Base-by-base conservation (phyloP, 1,140 invertebrate species). In the Acyrthosiphon pisum region DNA sequence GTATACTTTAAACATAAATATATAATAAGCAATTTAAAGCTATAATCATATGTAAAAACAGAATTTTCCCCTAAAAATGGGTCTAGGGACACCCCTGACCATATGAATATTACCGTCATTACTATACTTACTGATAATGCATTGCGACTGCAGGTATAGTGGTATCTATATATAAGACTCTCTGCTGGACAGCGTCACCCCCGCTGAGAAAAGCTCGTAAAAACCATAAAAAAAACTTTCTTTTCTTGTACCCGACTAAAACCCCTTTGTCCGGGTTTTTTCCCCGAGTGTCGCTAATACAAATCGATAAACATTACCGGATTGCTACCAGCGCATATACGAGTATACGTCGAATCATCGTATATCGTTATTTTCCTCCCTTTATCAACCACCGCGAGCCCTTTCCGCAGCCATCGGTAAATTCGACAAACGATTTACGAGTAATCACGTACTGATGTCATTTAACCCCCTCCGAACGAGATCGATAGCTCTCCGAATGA, bases 161-260 rank as follows among this genome's bases (percentile, higher is more conserved):
- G 20, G 35, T 37, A 6, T 6, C 1, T 37, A 37, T 22, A 37
- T 83, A 83, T 37, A 83, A 37, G 37, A 83, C 22, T 84, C 23
- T 84, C 41, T 44, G n/a, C 22, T 50, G 48, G 86, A 48, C 86
- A n/a, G 86, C 18, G n/a, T 18, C n/a, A 1, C 37, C 48, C 87
- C 87, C 50, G 50, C 35, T 3, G 87, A 50, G 87, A 89, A 89
- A 90, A 41, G 50, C 53, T 60, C 88, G 88, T 90, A 90, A 90
- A 90, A 60, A 37, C 53, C 88, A 37, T 90, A 35, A 90, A 90
- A 53, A 76, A 68, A 90, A 60, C 22, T 90, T 90, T 60, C 53
- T 90, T 41, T 46, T 30, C 88, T 14, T 11, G 83, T 44, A 9
- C 41, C 30, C 60, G 8, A 8, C 9, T 81, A n/a, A n/a, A 18